A percentile compares a stretch with the other conserved stretches of the same genome.
These are phyloP conservation scores for Mustela lutreola DNA, from an alignment of 2,113 vertebrate species.

Conservation along the genomic window DNA sequence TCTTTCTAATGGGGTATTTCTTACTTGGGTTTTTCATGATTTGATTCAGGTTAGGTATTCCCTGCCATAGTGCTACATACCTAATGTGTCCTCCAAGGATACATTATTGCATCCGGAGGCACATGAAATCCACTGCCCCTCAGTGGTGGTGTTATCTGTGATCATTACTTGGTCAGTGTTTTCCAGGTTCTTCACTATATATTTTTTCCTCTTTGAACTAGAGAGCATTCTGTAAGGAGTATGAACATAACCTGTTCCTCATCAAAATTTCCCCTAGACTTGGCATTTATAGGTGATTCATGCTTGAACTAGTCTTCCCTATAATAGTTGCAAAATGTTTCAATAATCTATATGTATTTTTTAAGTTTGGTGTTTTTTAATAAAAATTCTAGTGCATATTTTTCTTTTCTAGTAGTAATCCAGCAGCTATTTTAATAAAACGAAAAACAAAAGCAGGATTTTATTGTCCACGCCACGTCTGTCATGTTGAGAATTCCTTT, in stretches of 20 bases:
- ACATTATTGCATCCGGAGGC: not conserved
- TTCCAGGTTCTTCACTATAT: slow-evolving; percentile 49
- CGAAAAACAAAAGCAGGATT: not conserved
- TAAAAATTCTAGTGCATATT: not conserved
- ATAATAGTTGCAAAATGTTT: slow-evolving; percentile 24
- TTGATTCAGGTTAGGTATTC: not conserved
- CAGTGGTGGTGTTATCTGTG: slow-evolving; percentile 48
- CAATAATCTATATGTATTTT: not conserved
- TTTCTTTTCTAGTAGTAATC: slow-evolving; percentile 28
- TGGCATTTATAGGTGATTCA: not conserved
- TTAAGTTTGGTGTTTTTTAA: not conserved
- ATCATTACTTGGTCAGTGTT: slow-evolving; percentile 53
- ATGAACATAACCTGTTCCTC: not conserved
- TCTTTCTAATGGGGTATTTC: not conserved
- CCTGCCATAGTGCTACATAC: not conserved
- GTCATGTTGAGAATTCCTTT: not conserved
- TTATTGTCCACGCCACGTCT: not conserved
- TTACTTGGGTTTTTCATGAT: not conserved
- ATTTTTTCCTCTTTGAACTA: slow-evolving; percentile 7
- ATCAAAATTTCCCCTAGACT: slow-evolving; percentile 16
- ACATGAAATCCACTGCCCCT: not conserved
- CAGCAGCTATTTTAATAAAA: not conserved
- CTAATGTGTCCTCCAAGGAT: not conserved
- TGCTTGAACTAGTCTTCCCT: slow-evolving; percentile 41
- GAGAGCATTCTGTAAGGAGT: not conserved